Conservation (phyloP, 2,888 invertebrate species). For the Hemithea aestivaria region DNA sequence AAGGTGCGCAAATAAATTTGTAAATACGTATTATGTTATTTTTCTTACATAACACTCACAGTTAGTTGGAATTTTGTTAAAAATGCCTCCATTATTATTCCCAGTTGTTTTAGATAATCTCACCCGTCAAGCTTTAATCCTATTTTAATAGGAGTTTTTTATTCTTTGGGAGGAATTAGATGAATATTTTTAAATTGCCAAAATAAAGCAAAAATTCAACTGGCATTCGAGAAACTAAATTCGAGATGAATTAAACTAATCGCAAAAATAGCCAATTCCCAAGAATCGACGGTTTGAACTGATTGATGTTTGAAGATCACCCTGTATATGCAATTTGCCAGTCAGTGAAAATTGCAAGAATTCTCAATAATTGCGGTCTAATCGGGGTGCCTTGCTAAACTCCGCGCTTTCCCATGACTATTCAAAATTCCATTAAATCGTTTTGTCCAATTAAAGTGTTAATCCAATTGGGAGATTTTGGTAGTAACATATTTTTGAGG, state of each 20-base stretch:
- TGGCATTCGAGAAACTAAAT: conserved; percentile 1
- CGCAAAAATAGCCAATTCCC: conserved; percentile 31
- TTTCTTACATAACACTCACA: too few species aligned
- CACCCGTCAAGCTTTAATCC: too few species aligned
- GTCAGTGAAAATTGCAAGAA: conserved; percentile 75
- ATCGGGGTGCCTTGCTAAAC: conserved; percentile 56
- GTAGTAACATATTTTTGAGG: conserved; percentile 16
- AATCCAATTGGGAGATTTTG: conserved; percentile 27
- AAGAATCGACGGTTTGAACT: conserved; percentile 38
- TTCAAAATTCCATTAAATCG: conserved; percentile 61
- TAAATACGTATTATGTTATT: too few species aligned
- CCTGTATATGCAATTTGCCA: conserved; percentile 64
- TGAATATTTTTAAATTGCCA: too few species aligned
- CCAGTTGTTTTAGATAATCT: too few species aligned
- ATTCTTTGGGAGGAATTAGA: too few species aligned
- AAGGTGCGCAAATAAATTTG: too few species aligned
- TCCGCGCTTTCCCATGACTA: conserved; percentile 69
- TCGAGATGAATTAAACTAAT: conserved; percentile 20
- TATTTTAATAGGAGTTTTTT: too few species aligned
- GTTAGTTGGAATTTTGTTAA: too few species aligned
- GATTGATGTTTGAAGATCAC: conserved; percentile 61
- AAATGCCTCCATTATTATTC: too few species aligned
- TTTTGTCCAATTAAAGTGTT: conserved; percentile 64
- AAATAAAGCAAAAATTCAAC: too few species aligned
- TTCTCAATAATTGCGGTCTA: conserved; percentile 67